Base-by-base conservation (phyloP, 2,888 invertebrate genomes). In the Autographa gamma region DNA sequence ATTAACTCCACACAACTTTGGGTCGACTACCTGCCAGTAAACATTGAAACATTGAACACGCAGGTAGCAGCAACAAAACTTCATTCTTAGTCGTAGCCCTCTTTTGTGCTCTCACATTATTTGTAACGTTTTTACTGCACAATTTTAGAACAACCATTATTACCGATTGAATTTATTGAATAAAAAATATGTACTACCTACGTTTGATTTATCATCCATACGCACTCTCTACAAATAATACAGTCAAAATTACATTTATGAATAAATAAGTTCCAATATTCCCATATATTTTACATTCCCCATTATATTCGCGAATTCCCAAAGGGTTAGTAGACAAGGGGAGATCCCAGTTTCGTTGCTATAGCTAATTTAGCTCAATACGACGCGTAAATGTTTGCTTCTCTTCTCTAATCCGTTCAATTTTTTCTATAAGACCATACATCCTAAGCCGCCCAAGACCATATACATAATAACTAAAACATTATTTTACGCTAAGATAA, bases 1-100 rank as follows among this genome's bases (percentile, higher is more conserved):
- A 82, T 88, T 88, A 84, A 85, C 85, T 84, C 76, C 78, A 84
- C 83, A 82, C 83, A 82, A 85, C 79, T 85, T 86, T 86, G 86
- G 89, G 89, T 86, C 89, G 88, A 79, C 90, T 92, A 91, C 91
- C 92, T 92, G 91, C 86, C 81, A 59, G 63, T 79, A 73, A 80
- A 74, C 73, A 73, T 74, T 76, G 78, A 73, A 81, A 75, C 74
- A 75, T 78, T 76, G 70, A 73, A 73, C 76, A 73, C 71, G 80
- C 83, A 84, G 85, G 83, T 84, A 84, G 76, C 76, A 74, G 72
- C 62, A 72, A 41, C 74, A 14, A 73, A 76, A 70, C 69, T 73
- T 72, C 61, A 61, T 74, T 70, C 60, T 61, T 48, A 73, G 75
- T 72, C 69, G 68, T 66, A 72, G 56, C 64, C 60, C 66, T 69